phyloP scores from a whole-genome alignment of 2,888 invertebrate species.

The Eupithecia inturbata region DNA sequence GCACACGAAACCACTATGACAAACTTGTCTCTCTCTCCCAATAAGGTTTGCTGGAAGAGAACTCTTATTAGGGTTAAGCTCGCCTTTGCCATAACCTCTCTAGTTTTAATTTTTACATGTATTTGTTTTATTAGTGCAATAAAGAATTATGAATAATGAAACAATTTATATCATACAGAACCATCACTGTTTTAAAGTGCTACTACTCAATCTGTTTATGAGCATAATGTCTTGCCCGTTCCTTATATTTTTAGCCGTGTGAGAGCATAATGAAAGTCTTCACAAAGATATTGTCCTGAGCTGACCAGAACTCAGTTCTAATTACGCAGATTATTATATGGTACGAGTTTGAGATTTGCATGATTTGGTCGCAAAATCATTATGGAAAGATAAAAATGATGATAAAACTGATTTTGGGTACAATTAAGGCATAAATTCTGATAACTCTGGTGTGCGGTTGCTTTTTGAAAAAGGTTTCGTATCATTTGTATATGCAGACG shows the following conservation, averaged over 20 bases:
- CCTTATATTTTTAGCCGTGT: constrained; percentile 28
- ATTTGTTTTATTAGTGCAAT: too few species aligned
- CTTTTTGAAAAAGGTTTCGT: not conserved
- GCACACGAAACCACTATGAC: too few species aligned
- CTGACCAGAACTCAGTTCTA: constrained; percentile 18
- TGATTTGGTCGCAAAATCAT: constrained; percentile 12
- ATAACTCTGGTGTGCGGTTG: not conserved
- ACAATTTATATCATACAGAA: constrained; percentile 19
- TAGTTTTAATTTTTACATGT: too few species aligned
- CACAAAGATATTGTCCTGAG: constrained; percentile 16
- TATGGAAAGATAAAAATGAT: not conserved
- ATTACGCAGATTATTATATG: constrained; percentile 18
- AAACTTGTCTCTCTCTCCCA: too few species aligned
- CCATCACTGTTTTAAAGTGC: not conserved
- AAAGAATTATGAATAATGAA: too few species aligned
- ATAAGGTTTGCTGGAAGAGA: too few species aligned
- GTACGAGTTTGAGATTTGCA: constrained; percentile 9
- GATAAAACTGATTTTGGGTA: not conserved
- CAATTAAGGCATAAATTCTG: not conserved
- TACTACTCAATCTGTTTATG: constrained; percentile 9
- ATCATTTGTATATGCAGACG: not conserved
- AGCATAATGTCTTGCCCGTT: constrained; percentile 28
- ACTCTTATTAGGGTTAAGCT: too few species aligned
- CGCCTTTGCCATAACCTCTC: too few species aligned
- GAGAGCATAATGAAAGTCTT: constrained; percentile 30